Evolutionary conservation across 2,797 vertebrate species (phyloP).

Genomic region (Pangasius krempfi): DNA sequence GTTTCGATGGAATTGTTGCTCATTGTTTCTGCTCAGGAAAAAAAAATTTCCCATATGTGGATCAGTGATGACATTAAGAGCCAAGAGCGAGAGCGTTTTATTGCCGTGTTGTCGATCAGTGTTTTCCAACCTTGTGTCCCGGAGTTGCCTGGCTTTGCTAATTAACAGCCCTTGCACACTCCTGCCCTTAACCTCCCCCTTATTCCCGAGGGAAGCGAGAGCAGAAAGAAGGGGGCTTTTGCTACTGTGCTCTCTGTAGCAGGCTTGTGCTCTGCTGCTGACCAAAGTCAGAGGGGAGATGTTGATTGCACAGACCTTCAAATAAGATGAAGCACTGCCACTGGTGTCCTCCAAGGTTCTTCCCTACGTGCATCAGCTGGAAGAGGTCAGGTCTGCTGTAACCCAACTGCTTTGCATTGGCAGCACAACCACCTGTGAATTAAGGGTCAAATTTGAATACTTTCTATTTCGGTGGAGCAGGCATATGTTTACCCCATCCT

Average conservation of each 20-base stretch:
- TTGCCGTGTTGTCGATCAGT: constrained; percentile 76
- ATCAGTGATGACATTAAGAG: constrained; percentile 56
- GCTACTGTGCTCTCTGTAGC: constrained; percentile 36
- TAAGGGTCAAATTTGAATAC: constrained; percentile 62
- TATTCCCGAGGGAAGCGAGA: constrained; percentile 37
- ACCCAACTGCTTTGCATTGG: constrained; percentile 58
- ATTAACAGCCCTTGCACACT: constrained; percentile 59
- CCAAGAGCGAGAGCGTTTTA: constrained; percentile 54
- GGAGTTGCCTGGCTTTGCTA: constrained; percentile 76
- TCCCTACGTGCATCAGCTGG: constrained; percentile 47
- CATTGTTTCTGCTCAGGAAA: constrained; percentile 72
- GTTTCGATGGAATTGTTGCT: constrained; percentile 76
- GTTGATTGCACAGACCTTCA: constrained; percentile 51
- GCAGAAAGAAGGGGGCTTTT: constrained; percentile 36
- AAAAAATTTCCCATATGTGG: constrained; percentile 57
- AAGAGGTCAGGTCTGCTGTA: constrained; percentile 49
- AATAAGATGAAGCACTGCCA: constrained; percentile 44
- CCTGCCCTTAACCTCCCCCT: constrained; percentile 43
- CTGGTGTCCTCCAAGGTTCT: constrained; percentile 39
- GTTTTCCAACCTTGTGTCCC: constrained; percentile 70
- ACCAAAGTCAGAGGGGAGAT: constrained; percentile 49
- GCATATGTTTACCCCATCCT: constrained; percentile 60
- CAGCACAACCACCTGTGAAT: constrained; percentile 36
- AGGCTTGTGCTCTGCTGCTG: constrained; percentile 35
- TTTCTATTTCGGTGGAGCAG: constrained; percentile 58